phyloP scores from a whole-genome alignment of 1,140 invertebrate species.

The Oreohelix idahoensis region DNA sequence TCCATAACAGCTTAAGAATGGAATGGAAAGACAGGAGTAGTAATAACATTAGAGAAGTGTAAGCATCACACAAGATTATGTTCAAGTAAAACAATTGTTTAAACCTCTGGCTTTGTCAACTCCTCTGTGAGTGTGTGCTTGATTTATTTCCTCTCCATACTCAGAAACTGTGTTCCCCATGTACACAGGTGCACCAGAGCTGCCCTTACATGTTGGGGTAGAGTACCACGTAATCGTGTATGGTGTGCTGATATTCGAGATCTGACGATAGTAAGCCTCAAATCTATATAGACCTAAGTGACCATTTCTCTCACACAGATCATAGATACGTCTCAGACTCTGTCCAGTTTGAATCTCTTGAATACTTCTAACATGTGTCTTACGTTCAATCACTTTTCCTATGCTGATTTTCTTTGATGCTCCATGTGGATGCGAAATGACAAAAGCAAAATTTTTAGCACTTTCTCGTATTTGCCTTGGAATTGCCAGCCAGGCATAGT shows the following conservation, averaged over 20 bases:
- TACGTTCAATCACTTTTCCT: conserved; percentile 16
- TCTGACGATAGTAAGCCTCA: neutral
- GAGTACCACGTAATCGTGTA: conserved; percentile 3
- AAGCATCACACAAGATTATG: too few relatives aligned
- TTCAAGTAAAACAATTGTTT: conserved; percentile 37
- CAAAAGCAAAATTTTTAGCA: conserved; percentile 15
- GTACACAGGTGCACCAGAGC: conserved; percentile 33
- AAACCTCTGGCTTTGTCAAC: neutral
- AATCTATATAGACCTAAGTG: neutral
- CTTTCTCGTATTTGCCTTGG: neutral
- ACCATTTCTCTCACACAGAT: neutral
- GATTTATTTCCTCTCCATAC: conserved; percentile 23
- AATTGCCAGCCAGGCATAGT: conserved; percentile 21
- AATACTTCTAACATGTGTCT: neutral
- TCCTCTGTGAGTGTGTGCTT: conserved; percentile 30
- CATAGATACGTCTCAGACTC: neutral
- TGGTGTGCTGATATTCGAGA: neutral
- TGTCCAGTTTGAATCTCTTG: neutral
- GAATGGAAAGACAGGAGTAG: too few relatives aligned
- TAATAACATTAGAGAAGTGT: too few relatives aligned
- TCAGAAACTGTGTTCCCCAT: conserved; percentile 27
- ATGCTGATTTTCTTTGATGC: conserved; percentile 25
- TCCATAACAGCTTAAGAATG: too few relatives aligned
- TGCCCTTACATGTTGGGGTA: conserved; percentile 28
- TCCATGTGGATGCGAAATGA: conserved; percentile 36